A percentile compares a stretch with the other conserved stretches of the same genome.
Conservation (phyloP, 1,140 invertebrate genomes). For the Tenebrio molitor region DNA sequence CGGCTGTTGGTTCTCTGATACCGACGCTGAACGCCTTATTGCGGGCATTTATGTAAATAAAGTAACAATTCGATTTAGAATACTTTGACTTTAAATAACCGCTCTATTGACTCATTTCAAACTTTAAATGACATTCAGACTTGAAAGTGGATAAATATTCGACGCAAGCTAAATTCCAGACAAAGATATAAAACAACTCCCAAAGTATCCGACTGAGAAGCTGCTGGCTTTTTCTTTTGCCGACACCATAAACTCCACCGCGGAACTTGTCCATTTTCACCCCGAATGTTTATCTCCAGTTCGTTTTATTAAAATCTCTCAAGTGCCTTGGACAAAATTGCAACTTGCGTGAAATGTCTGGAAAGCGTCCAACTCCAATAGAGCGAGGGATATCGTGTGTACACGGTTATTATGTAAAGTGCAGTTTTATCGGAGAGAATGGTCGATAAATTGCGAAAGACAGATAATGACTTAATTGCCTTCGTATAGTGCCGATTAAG, state of each 20-base stretch:
- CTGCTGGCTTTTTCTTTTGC: neutral
- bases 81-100: slow-evolving; percentile 36
- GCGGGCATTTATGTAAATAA: slow-evolving; percentile 39
- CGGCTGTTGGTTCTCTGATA: slow-evolving; percentile 22
- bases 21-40: slow-evolving; percentile 17
- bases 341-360: slow-evolving; percentile 4
- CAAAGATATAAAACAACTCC: slow-evolving; percentile 27
- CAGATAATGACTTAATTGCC: slow-evolving; percentile 33
- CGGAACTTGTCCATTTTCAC: too few species aligned
- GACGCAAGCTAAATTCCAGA: slow-evolving; percentile 11
- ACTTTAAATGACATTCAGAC: slow-evolving; percentile 25
- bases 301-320: neutral
- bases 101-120: slow-evolving; percentile 39
- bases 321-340: neutral
- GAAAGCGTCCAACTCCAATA: neutral
- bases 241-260: too few species aligned
- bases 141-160: slow-evolving; percentile 31
- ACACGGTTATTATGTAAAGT: slow-evolving; percentile 12
- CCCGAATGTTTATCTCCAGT: neutral
- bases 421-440: slow-evolving; percentile 5
- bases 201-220: neutral
- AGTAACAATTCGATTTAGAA: slow-evolving; percentile 36
- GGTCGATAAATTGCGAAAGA: slow-evolving; percentile 3
- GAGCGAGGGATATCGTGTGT: slow-evolving; percentile 5
- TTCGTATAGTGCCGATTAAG: neutral